Conservation (phyloP, 2,797 vertebrate species). For the Mionectes olivaceus region DNA sequence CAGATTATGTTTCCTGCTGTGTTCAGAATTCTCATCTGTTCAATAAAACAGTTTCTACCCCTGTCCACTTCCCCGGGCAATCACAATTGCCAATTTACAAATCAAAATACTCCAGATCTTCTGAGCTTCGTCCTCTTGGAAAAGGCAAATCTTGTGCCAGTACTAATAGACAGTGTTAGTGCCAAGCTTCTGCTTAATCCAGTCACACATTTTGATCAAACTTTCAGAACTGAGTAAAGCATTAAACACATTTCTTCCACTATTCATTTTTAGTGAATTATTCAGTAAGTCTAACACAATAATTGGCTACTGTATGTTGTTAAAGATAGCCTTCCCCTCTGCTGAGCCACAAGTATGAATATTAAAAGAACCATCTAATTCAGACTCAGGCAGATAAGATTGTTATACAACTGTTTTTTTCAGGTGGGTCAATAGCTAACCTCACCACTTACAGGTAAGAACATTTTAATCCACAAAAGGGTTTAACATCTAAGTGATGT, state of each 20-base stretch:
- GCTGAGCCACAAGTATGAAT: not conserved
- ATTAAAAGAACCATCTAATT: not conserved
- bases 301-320: not conserved
- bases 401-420: not conserved
- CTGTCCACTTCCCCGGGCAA: not conserved
- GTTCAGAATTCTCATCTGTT: slow-evolving; percentile 5
- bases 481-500: not conserved
- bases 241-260: not conserved
- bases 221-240: not conserved
- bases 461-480: not conserved
- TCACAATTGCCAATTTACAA: not conserved
- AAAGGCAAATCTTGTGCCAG: not conserved
- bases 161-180: not conserved
- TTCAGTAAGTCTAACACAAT: not conserved
- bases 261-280: slow-evolving; percentile 17
- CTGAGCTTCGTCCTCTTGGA: not conserved
- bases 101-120: slow-evolving; percentile 1
- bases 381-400: not conserved
- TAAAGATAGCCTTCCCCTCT: not conserved
- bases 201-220: slow-evolving; percentile 13
- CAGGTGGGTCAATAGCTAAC: not conserved
- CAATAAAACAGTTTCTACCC: slow-evolving; percentile 6
- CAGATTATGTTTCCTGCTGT: slow-evolving; percentile 19
- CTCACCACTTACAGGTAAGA: not conserved
- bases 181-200: slow-evolving; percentile 20